Percentiles rank a stretch among this genome's conserved stretches.
These are phyloP conservation scores for Dendrocincla tyrannina DNA, from an alignment of 2,797 vertebrate species.

Conservation along the genomic window DNA sequence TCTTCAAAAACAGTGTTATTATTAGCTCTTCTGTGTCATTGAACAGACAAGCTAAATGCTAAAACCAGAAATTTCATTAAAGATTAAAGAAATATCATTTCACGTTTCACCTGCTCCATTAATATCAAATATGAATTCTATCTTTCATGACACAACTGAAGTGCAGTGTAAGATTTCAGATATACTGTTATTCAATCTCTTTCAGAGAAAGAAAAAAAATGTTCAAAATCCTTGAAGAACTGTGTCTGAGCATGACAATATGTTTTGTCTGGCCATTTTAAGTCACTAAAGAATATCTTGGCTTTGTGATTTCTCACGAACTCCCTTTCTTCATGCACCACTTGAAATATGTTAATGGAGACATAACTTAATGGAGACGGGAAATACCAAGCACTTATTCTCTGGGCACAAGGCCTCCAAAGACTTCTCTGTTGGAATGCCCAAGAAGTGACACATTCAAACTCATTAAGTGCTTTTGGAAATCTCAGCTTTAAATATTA, in stretches of 20 bases:
- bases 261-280: conserved; percentile 31
- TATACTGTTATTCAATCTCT: conserved; percentile 20
- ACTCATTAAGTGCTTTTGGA: background rate
- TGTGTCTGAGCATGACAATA: background rate
- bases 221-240: conserved; percentile 30
- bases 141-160: conserved; percentile 43
- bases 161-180: conserved; percentile 46
- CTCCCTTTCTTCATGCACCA: conserved; percentile 35
- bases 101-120: conserved; percentile 68
- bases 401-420: background rate
- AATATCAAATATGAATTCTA: conserved; percentile 65
- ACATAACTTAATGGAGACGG: background rate
- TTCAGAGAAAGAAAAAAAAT: background rate
- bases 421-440: background rate
- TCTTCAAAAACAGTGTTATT: conserved; percentile 51
- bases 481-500: background rate
- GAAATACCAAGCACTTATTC: conserved; percentile 19
- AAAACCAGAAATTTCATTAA: conserved; percentile 69
- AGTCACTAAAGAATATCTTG: conserved; percentile 11
- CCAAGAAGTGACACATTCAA: background rate
- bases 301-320: conserved; percentile 13
- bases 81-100: conserved; percentile 74
- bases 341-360: conserved; percentile 41
- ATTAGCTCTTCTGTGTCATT: conserved; percentile 65
- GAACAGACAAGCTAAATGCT: conserved; percentile 61